These are phyloP conservation scores for Carassius gibelio DNA, from an alignment of 2,113 vertebrate species.

Conservation along the genomic window DNA sequence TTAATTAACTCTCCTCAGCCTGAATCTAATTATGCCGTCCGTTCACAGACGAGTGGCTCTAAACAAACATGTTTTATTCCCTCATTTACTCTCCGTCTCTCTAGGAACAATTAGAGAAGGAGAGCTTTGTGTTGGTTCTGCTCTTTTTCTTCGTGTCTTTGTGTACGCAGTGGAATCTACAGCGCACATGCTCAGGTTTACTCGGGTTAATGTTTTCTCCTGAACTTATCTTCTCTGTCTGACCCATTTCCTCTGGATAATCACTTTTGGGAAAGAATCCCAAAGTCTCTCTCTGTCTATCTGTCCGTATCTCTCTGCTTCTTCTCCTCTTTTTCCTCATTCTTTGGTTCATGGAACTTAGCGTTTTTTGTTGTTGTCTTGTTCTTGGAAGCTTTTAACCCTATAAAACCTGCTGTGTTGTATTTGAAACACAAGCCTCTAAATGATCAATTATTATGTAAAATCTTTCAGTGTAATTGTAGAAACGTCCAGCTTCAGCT, in stretches of 20 bases:
- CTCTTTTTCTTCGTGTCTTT: background rate
- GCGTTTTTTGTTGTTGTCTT: background rate
- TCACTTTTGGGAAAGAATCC: conserved; percentile 41
- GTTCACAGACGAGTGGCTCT: conserved; percentile 28
- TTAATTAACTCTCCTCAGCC: conserved; percentile 8
- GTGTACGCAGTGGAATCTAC: background rate
- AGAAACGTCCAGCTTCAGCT: no score
- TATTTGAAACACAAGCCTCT: background rate
- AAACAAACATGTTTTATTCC: conserved; percentile 39
- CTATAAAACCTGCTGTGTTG: background rate
- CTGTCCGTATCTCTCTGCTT: background rate
- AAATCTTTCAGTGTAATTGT: no score
- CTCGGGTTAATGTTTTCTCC: conserved; percentile 32
- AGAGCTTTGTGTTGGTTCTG: background rate
- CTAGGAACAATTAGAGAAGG: conserved; percentile 4
- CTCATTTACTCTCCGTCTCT: conserved; percentile 8
- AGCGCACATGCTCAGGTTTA: background rate
- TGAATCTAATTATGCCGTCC: background rate
- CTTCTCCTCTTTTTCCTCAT: background rate
- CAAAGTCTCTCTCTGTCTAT: conserved; percentile 16
- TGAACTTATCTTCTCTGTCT: conserved; percentile 38
- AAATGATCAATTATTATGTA: background rate
- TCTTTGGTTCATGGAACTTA: background rate
- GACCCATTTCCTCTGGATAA: conserved; percentile 38
- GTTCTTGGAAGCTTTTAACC: background rate